Base-by-base conservation (phyloP, 2,797 vertebrate species). In the Sebastes goodei region DNA sequence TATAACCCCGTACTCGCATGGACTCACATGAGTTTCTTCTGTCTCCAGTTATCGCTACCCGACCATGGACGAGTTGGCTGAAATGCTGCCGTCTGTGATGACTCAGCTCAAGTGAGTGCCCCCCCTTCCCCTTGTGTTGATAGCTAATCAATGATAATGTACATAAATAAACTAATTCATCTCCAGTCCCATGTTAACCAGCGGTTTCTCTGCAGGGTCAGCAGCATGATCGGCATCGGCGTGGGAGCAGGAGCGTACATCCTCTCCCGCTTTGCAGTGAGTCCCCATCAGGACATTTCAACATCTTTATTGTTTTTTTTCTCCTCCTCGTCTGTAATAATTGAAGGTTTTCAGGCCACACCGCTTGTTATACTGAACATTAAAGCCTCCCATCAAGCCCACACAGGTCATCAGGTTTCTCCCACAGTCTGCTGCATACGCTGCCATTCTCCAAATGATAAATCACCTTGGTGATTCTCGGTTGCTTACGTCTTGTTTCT, bases 211-310 rank as follows among this genome's bases (percentile, higher is more conserved):
- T 90, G 78, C 95, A 99, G 98, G 93, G 91, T 99, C 84, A 98
- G 94, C 94, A 97, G 96, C 38, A 93, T 99, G 92, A 97, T 99
- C 79, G 98, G 96, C 49, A 97, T 99, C 74, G 98, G 98, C 38
- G 97, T 99, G 64, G 98, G 98, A 91, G 98, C 98, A 27, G 98
- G 98, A 7, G 98, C 98, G 4, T 98, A 99, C 72, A 91, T 99
- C 90, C 97, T 99, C 84, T 94, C 93, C 91, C 97, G 93, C 85
- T 99, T 98, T 92, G 97, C 97, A 32, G 98, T 99, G 93, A 98
- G 97, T 98, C 88, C 63, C 17, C 52, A 25, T 32, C 53, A 60
- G 35, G 12, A 27, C 29, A 55, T 11, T 21, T 75, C 61, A 63
- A 5, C 46, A 14, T 1, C 12, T 25, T 29, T 7, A 5, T 29